phyloP scores from a whole-genome alignment of 2,797 vertebrate species.

The Neosilurus mollespiculum region DNA sequence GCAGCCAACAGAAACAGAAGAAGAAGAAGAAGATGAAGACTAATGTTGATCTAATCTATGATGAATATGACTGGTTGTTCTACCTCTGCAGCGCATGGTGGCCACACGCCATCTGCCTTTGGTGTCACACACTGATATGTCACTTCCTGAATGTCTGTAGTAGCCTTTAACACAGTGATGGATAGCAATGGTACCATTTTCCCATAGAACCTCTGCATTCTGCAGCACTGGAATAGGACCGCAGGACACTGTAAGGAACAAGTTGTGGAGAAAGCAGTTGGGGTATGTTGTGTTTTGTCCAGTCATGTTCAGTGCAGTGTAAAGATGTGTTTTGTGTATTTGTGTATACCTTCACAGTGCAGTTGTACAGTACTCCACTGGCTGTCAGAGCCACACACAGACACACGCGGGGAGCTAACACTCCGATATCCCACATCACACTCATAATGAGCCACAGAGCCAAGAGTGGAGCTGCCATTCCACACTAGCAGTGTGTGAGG shows the following conservation, averaged over 20 bases:
- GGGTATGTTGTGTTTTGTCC: background rate
- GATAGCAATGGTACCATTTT: constrained; percentile 72
- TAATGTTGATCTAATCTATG: background rate
- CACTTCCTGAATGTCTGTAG: constrained; percentile 72
- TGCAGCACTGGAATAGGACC: constrained; percentile 69
- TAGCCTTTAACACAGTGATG: constrained; percentile 78
- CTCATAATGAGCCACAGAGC: constrained; percentile 68
- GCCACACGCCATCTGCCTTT: constrained; percentile 74
- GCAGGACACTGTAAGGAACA: constrained; percentile 73
- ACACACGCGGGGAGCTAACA: constrained; percentile 57
- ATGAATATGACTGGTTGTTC: background rate
- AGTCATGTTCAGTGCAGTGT: background rate
- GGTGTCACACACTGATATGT: constrained; percentile 73
- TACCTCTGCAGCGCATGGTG: constrained; percentile 70
- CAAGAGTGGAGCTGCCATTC: constrained; percentile 63
- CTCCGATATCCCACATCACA: constrained; percentile 69
- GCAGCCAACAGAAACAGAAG: too few species aligned
- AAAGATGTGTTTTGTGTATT: background rate
- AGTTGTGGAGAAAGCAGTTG: background rate
- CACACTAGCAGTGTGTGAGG: constrained; percentile 65
- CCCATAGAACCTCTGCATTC: constrained; percentile 74
- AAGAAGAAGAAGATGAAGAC: background rate
- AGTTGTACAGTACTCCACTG: constrained; percentile 66
- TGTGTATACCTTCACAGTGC: constrained; percentile 72
- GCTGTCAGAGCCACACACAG: constrained; percentile 64